Conservation (phyloP, 2,797 vertebrate species). For the Tapirus indicus region DNA sequence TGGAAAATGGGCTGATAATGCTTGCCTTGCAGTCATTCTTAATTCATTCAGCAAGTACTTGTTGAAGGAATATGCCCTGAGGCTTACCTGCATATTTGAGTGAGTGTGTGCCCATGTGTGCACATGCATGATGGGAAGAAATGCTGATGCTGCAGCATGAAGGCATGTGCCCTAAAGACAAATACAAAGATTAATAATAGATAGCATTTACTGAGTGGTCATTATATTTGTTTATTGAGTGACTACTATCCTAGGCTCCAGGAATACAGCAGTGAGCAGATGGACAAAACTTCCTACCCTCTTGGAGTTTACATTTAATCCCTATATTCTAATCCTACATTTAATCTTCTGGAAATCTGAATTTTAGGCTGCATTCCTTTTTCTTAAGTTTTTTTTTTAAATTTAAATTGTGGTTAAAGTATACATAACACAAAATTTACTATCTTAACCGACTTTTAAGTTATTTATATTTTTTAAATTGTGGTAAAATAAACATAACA, state of each 20-base stretch:
- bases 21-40: background rate
- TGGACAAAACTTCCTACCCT: background rate
- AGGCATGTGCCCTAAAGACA: background rate
- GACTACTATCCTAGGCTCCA: background rate
- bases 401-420: background rate
- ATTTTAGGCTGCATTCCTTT: background rate
- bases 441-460: background rate
- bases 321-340: background rate
- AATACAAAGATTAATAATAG: background rate
- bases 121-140: background rate
- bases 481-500: background rate
- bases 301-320: background rate
- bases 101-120: background rate
- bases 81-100: background rate
- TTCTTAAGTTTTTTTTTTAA: background rate
- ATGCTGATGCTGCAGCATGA: background rate
- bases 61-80: background rate
- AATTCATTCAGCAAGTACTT: background rate
- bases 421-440: background rate
- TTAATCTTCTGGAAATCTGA: constrained; percentile 18
- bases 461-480: background rate
- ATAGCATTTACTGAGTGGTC: background rate
- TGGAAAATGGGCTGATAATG: background rate
- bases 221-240: background rate
- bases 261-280: background rate